Evolutionary conservation across 1,140 invertebrate species (phyloP).

Genomic region (Danaus melanippus): DNA sequence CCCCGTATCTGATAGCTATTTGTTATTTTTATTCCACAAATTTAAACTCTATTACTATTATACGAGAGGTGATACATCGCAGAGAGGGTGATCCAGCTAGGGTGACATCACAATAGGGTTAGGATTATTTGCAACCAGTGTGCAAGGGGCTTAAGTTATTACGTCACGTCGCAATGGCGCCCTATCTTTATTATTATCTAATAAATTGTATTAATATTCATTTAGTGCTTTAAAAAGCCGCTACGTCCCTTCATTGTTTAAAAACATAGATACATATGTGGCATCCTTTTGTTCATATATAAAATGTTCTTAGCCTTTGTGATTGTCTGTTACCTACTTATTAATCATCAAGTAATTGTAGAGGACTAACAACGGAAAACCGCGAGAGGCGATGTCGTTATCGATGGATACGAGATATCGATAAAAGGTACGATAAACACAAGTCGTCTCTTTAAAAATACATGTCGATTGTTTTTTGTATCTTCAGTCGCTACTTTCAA

Average conservation of each 20-base stretch:
- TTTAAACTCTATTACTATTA: slow-evolving; percentile 19
- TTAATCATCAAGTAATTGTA: too few relatives aligned
- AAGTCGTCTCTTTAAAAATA: too few relatives aligned
- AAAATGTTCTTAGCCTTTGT: not conserved
- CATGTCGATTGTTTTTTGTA: too few relatives aligned
- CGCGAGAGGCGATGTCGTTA: too few relatives aligned
- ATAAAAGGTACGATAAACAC: too few relatives aligned
- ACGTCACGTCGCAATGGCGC: slow-evolving; percentile 51
- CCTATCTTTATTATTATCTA: slow-evolving; percentile 41
- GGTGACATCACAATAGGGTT: slow-evolving; percentile 46
- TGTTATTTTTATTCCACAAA: slow-evolving; percentile 16
- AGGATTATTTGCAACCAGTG: slow-evolving; percentile 43
- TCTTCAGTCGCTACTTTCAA: too few relatives aligned
- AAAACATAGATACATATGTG: slow-evolving; percentile 7
- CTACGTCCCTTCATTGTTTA: slow-evolving; percentile 22
- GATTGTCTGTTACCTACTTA: too few relatives aligned
- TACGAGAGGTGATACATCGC: slow-evolving; percentile 10
- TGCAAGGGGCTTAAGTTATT: slow-evolving; percentile 57
- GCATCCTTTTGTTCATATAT: slow-evolving; percentile 11
- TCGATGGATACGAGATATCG: too few relatives aligned
- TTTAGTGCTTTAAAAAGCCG: slow-evolving; percentile 15
- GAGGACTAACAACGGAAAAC: too few relatives aligned
- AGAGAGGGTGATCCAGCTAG: slow-evolving; percentile 40
- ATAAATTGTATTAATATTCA: slow-evolving; percentile 38
- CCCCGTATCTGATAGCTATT: slow-evolving; percentile 27